phyloP scores from a whole-genome alignment of 2,113 vertebrate species.

The Sylvia atricapilla region DNA sequence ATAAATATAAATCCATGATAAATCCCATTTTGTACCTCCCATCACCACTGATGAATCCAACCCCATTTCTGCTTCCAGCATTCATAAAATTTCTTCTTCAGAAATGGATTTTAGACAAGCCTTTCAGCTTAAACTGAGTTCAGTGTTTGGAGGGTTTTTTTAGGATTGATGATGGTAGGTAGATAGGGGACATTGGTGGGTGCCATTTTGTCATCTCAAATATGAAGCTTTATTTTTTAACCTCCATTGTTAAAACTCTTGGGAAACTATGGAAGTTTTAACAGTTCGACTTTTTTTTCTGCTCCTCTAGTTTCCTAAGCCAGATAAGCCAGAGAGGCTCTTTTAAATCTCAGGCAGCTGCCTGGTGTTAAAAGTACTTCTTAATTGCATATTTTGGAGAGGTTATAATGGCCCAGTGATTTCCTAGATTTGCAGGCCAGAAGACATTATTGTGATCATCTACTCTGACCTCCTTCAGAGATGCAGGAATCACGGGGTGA shows the following conservation, averaged over 20 bases:
- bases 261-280: neutral
- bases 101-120: neutral
- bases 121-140: neutral
- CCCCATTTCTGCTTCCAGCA: neutral
- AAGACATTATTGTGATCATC: conserved; percentile 28
- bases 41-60: neutral
- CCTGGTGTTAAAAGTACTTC: conserved; percentile 37
- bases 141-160: fast-evolving
- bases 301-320: neutral
- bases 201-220: neutral
- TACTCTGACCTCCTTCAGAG: conserved; percentile 39
- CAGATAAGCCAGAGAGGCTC: conserved; percentile 32
- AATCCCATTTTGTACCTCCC: neutral
- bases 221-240: neutral
- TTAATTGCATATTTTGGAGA: conserved; percentile 54
- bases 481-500: conserved; percentile 19
- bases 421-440: conserved; percentile 51
- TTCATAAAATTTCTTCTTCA: neutral
- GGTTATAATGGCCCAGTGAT: conserved; percentile 39
- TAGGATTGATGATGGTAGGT: neutral
- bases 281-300: neutral
- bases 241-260: neutral
- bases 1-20: neutral
- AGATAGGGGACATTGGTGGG: neutral
- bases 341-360: conserved; percentile 19